Percentiles rank a stretch among this genome's conserved stretches.
Conservation (phyloP, 1,140 invertebrate genomes). For the Drosophila willistoni region DNA sequence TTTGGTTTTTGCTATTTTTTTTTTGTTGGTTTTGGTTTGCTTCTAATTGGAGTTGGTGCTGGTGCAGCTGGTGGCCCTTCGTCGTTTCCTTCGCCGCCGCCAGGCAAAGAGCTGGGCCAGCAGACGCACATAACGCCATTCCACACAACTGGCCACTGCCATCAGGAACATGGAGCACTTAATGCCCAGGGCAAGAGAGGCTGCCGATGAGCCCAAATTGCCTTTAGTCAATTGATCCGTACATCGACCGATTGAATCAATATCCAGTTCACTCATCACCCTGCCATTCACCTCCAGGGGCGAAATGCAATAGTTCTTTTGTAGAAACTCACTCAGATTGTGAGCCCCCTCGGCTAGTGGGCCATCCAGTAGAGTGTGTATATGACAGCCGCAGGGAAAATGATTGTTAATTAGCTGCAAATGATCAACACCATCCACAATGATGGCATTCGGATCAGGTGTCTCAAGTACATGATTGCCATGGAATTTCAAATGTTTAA, state of each 20-base stretch:
- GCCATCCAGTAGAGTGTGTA: constrained; percentile 89
- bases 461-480: constrained; percentile 92
- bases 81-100: constrained; percentile 63
- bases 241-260: constrained; percentile 87
- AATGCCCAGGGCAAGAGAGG: constrained; percentile 65
- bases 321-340: constrained; percentile 86
- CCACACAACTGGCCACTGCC: constrained; percentile 67
- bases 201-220: constrained; percentile 85
- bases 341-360: constrained; percentile 87
- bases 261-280: constrained; percentile 88
- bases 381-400: constrained; percentile 92
- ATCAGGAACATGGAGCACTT: constrained; percentile 71
- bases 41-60: constrained; percentile 1
- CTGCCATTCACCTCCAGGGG: constrained; percentile 91
- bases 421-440: constrained; percentile 87
- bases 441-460: constrained; percentile 87
- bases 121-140: constrained; percentile 58
- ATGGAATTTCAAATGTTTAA: constrained; percentile 88
- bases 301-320: constrained; percentile 93
- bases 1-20: not conserved
- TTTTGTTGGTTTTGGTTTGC: not conserved
- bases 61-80: constrained; percentile 48
- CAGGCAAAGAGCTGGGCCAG: constrained; percentile 55
- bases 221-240: constrained; percentile 87
- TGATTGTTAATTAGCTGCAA: constrained; percentile 90